These are phyloP conservation scores for Odontomachus brunneus DNA, from an alignment of 1,140 invertebrate genomes.

Conservation along the genomic window DNA sequence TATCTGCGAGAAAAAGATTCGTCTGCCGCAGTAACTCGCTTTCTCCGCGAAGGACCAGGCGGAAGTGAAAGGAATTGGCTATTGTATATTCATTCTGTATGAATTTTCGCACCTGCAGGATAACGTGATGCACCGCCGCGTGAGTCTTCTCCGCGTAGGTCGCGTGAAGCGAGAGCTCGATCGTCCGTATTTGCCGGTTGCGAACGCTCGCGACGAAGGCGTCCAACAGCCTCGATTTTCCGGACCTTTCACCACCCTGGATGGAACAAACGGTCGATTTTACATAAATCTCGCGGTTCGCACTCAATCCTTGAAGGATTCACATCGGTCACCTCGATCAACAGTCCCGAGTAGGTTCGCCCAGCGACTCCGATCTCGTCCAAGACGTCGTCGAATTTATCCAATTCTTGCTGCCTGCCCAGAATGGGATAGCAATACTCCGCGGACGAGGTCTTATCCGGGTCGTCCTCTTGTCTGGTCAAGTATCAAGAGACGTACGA, in stretches of 20 bases:
- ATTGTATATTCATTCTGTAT: too few relatives aligned
- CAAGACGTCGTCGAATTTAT: slow-evolving; percentile 75
- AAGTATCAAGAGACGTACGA: neutral
- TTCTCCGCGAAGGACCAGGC: neutral
- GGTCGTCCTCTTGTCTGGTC: slow-evolving; percentile 16
- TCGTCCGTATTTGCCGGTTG: slow-evolving; percentile 79
- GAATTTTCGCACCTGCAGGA: slow-evolving; percentile 66
- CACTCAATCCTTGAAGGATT: neutral
- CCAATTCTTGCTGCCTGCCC: slow-evolving; percentile 77
- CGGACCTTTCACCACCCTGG: slow-evolving; percentile 83
- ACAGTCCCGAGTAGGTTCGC: slow-evolving; percentile 77
- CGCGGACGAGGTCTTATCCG: neutral
- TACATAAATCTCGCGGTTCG: neutral
- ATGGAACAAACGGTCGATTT: slow-evolving; percentile 36
- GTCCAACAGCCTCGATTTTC: slow-evolving; percentile 86
- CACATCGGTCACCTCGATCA: slow-evolving; percentile 75
- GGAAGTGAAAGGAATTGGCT: too few relatives aligned
- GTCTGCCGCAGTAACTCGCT: too few relatives aligned
- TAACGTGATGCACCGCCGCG: slow-evolving; percentile 64
- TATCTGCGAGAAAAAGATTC: slow-evolving; percentile 59
- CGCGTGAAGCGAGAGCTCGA: slow-evolving; percentile 74
- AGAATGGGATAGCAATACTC: slow-evolving; percentile 74
- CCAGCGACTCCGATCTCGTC: slow-evolving; percentile 74
- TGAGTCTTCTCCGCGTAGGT: slow-evolving; percentile 66
- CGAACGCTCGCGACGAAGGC: slow-evolving; percentile 82